These are phyloP conservation scores for Bombylius discolor DNA, from an alignment of 2,888 invertebrate species.

Conservation along the genomic window DNA sequence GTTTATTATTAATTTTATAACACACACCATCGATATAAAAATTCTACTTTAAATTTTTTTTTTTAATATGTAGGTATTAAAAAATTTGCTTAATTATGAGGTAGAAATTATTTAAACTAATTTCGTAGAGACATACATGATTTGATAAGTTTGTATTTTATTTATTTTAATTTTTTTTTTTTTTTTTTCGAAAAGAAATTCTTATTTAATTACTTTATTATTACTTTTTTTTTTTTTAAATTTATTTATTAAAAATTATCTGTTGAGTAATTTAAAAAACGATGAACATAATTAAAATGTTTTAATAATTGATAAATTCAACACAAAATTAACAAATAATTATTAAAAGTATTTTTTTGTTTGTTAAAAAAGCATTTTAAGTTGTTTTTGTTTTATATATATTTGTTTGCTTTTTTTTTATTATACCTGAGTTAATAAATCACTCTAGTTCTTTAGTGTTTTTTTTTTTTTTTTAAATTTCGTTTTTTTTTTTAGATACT, in stretches of 20 bases:
- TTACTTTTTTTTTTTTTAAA: neutral
- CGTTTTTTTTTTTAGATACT: neutral
- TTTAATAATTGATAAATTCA: neutral
- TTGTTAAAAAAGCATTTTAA: neutral
- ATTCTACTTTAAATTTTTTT: too few species aligned
- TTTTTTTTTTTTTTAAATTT: neutral
- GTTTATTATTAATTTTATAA: too few species aligned
- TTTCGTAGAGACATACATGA: neutral
- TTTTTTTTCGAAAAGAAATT: too few species aligned
- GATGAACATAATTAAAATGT: neutral
- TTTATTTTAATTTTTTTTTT: too few species aligned
- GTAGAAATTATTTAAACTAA: neutral
- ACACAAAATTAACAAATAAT: neutral
- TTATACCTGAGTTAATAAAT: neutral
- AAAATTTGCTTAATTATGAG: neutral
- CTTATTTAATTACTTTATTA: too few species aligned
- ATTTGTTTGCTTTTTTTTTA: neutral
- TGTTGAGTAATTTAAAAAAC: neutral
- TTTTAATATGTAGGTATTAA: neutral
- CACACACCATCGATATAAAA: too few species aligned
- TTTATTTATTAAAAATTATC: neutral
- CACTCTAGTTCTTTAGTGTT: neutral
- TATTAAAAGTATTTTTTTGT: neutral
- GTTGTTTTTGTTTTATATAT: neutral
- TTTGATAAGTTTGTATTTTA: neutral